Evolutionary conservation across 2,797 vertebrate species (phyloP).

Genomic region (Valencia hispanica): DNA sequence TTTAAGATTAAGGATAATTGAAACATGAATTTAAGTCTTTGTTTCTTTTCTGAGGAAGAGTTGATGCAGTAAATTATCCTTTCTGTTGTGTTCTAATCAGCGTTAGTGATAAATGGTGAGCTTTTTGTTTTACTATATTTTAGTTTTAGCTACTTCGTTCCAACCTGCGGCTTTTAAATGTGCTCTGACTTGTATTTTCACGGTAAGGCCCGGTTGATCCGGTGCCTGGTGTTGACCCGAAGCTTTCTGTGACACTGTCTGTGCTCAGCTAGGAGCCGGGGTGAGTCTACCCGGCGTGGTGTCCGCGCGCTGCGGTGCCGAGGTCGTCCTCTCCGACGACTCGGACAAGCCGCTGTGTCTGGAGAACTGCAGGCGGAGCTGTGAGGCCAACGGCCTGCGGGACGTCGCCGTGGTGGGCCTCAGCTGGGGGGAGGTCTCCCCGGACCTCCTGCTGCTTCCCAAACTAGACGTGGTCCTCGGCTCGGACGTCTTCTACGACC

Average conservation of each 20-base stretch:
- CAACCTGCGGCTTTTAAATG: too few species aligned
- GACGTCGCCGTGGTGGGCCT: slow-evolving; percentile 78
- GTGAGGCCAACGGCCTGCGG: slow-evolving; percentile 78
- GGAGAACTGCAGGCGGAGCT: slow-evolving; percentile 83
- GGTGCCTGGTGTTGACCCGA: not conserved
- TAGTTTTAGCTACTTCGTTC: too few species aligned
- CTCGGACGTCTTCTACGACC: slow-evolving; percentile 95
- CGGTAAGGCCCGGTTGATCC: not conserved
- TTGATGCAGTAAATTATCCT: too few species aligned
- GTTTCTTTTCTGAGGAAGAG: too few species aligned
- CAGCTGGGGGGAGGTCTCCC: slow-evolving; percentile 89
- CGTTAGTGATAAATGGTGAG: too few species aligned
- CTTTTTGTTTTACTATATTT: too few species aligned
- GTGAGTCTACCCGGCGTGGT: slow-evolving; percentile 89
- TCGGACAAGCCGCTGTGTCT: slow-evolving; percentile 82
- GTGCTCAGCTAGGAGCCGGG: slow-evolving; percentile 88
- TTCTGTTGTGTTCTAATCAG: too few species aligned
- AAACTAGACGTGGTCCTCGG: slow-evolving; percentile 87
- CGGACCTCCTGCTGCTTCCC: slow-evolving; percentile 79
- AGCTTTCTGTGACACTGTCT: too few species aligned
- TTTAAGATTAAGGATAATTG: too few species aligned
- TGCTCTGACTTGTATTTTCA: not conserved
- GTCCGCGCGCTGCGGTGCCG: slow-evolving; percentile 86
- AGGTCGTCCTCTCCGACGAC: slow-evolving; percentile 85
- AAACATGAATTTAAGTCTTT: too few species aligned